These are phyloP conservation scores for Masticophis lateralis DNA, from an alignment of 2,797 vertebrate genomes.

Conservation along the genomic window DNA sequence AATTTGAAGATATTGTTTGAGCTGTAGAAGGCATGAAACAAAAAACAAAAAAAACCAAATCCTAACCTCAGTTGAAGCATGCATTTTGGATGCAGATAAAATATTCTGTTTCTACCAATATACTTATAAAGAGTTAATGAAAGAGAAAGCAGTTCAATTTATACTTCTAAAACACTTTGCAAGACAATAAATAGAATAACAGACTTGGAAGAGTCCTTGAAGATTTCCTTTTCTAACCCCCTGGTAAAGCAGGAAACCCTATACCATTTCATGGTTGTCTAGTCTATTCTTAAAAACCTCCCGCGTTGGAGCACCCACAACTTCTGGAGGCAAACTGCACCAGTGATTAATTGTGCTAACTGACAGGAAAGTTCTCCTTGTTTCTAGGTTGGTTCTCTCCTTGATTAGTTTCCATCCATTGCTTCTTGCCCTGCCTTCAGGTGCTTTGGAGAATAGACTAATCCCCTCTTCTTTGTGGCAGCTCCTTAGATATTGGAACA, in stretches of 20 bases:
- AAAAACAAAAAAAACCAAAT: neutral
- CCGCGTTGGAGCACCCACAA: no score
- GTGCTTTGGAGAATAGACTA: no score
- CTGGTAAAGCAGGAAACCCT: neutral
- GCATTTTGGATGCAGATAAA: neutral
- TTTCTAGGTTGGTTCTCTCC: no score
- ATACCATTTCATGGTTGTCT: neutral
- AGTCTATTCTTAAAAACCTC: neutral
- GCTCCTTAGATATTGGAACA: no score
- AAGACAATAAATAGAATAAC: neutral
- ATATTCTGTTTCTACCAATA: neutral
- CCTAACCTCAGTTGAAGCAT: neutral
- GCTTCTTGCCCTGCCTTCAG: no score
- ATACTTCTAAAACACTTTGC: neutral
- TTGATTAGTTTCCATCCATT: no score
- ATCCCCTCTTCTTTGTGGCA: no score
- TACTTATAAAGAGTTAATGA: neutral
- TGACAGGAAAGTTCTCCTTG: no score
- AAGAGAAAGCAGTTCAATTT: neutral
- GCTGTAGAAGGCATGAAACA: neutral
- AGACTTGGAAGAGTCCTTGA: neutral
- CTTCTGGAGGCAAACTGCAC: no score
- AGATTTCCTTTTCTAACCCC: neutral
- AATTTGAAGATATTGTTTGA: neutral
- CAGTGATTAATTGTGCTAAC: no score